Conservation (phyloP, 2,797 vertebrate genomes). For the Euthynnus affinis region DNA sequence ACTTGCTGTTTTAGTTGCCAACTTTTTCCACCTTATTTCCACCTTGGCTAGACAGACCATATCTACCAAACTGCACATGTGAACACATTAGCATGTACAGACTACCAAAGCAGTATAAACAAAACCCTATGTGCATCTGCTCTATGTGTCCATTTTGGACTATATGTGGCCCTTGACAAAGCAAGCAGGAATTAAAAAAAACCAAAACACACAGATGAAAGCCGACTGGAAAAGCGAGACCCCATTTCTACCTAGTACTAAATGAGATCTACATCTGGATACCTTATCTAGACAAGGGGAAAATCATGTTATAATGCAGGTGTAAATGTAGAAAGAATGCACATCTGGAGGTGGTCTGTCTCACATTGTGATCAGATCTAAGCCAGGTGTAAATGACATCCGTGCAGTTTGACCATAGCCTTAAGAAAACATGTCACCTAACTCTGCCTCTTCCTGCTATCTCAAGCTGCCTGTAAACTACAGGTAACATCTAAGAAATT, state of each 20-base stretch:
- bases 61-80: not conserved
- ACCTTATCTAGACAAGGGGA: not conserved
- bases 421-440: not conserved
- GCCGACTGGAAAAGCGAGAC: not conserved
- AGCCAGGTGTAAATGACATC: not conserved
- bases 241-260: not conserved
- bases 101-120: too few relatives aligned
- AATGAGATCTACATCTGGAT: constrained; percentile 9
- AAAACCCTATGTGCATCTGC: not conserved
- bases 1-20: not conserved
- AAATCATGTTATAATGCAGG: not conserved
- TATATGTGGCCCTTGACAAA: not conserved
- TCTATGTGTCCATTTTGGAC: not conserved
- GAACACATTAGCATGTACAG: not conserved
- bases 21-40: not conserved
- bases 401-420: not conserved
- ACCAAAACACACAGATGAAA: not conserved
- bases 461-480: not conserved
- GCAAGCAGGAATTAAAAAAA: not conserved
- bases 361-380: not conserved
- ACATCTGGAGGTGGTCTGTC: not conserved
- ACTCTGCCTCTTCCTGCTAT: not conserved
- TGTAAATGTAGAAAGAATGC: not conserved
- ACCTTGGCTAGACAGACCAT: not conserved
- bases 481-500: not conserved